phyloP scores from a whole-genome alignment of 2,888 invertebrate genomes.

The Polylopha cassiicola region DNA sequence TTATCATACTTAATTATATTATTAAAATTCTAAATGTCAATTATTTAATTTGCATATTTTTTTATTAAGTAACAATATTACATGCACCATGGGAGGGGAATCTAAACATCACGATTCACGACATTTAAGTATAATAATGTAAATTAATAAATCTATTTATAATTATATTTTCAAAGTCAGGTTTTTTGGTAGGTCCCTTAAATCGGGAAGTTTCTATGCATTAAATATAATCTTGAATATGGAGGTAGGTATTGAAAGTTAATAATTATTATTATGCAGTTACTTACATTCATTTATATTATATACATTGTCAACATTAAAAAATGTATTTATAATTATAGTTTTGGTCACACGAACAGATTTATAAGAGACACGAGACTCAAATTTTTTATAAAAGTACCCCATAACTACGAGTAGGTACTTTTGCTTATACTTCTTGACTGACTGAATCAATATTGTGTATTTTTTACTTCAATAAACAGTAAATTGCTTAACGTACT shows the following conservation, averaged over 20 bases:
- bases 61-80: conserved; percentile 38
- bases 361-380: too few relatives aligned
- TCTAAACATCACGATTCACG: conserved; percentile 30
- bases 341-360: conserved; percentile 26
- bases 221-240: conserved; percentile 45
- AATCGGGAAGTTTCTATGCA: conserved; percentile 34
- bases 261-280: conserved; percentile 46
- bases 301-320: conserved; percentile 24
- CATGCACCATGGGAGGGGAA: conserved; percentile 60
- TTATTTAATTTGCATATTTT: conserved; percentile 24
- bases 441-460: too few relatives aligned
- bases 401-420: too few relatives aligned
- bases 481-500: too few relatives aligned
- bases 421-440: too few relatives aligned
- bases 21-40: conserved; percentile 22
- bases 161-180: conserved; percentile 53
- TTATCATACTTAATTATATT: conserved; percentile 8
- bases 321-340: conserved; percentile 13
- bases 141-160: conserved; percentile 37
- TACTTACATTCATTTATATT: conserved; percentile 27
- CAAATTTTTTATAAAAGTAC: too few relatives aligned
- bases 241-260: conserved; percentile 62
- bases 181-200: conserved; percentile 67
- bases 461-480: too few relatives aligned
- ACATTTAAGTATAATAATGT: conserved; percentile 37